Percentiles rank a stretch among this genome's conserved stretches.
Conservation (phyloP, 2,113 vertebrate genomes). For the Apodemus speciosus region DNA sequence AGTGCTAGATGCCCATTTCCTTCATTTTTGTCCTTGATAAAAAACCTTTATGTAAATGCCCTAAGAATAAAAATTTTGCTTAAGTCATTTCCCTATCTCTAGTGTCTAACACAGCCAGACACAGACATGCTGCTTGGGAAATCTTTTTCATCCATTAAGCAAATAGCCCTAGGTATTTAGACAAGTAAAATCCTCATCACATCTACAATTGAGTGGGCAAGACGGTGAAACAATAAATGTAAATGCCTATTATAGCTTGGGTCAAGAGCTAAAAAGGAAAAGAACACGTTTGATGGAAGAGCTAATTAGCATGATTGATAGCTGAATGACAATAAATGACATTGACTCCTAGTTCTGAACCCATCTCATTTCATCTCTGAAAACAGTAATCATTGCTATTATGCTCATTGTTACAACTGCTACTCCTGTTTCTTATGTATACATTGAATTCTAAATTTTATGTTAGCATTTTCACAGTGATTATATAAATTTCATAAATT, state of each 20-base stretch:
- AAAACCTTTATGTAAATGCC: background rate
- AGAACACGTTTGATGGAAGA: background rate
- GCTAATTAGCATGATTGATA: constrained; percentile 33
- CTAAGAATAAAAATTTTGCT: background rate
- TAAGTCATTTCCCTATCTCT: background rate
- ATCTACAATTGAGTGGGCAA: constrained; percentile 9
- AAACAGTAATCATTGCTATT: constrained; percentile 41
- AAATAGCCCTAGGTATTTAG: background rate
- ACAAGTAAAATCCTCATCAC: constrained; percentile 10
- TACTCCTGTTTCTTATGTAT: background rate
- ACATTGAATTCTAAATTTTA: background rate
- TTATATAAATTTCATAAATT: constrained; percentile 32
- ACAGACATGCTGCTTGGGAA: constrained; percentile 3
- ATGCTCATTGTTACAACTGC: background rate
- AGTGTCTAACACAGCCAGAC: background rate
- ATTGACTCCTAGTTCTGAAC: background rate
- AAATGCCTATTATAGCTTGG: background rate
- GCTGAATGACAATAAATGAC: constrained; percentile 44
- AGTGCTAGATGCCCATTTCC: constrained; percentile 34
- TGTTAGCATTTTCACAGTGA: background rate
- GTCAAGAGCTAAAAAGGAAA: constrained; percentile 33
- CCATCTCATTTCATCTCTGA: constrained; percentile 44
- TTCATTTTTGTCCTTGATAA: constrained; percentile 55
- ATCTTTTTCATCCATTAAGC: constrained; percentile 41
- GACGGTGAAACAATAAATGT: background rate